A percentile compares a stretch with the other conserved stretches of the same genome.
phyloP scores from a whole-genome alignment of 2,888 invertebrate species.

The Ganaspis brasiliensis region DNA sequence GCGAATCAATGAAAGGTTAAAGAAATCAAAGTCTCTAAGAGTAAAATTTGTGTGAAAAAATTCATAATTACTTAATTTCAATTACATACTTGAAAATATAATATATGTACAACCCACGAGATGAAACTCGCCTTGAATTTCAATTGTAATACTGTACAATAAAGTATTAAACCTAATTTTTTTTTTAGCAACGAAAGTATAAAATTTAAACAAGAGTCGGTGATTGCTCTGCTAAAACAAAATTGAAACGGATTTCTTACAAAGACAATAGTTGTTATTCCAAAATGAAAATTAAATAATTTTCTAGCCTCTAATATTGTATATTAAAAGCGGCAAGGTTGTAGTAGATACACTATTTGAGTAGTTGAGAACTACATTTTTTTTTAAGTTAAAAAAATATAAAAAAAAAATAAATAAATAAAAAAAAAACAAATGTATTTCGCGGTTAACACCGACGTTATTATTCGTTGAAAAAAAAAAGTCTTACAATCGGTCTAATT shows the following conservation, averaged over 20 bases:
- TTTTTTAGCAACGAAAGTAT: slow-evolving; percentile 47
- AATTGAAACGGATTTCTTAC: slow-evolving; percentile 7
- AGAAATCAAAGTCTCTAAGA: neutral
- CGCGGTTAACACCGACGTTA: slow-evolving; percentile 18
- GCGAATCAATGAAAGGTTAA: slow-evolving; percentile 1
- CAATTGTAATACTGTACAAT: slow-evolving; percentile 42
- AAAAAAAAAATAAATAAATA: neutral
- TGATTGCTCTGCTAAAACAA: slow-evolving; percentile 21
- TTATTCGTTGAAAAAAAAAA: slow-evolving; percentile 24
- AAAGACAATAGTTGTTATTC: slow-evolving; percentile 19
- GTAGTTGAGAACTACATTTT: slow-evolving; percentile 31
- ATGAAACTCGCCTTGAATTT: slow-evolving; percentile 33
- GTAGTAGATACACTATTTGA: slow-evolving; percentile 10
- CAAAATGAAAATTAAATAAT: slow-evolving; percentile 22
- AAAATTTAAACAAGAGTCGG: slow-evolving; percentile 33
- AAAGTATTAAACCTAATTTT: slow-evolving; percentile 43
- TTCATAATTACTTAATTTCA: slow-evolving; percentile 38
- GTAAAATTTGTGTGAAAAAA: slow-evolving; percentile 36
- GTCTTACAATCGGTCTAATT: slow-evolving; percentile 31
- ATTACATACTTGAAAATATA: slow-evolving; percentile 43
- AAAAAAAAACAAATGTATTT: slow-evolving; percentile 7
- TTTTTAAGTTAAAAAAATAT: neutral
- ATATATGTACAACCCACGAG: slow-evolving; percentile 41
- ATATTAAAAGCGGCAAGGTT: slow-evolving; percentile 27
- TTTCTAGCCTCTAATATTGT: slow-evolving; percentile 38